phyloP scores from a whole-genome alignment of 2,888 invertebrate genomes.

The Dryobotodes eremita region DNA sequence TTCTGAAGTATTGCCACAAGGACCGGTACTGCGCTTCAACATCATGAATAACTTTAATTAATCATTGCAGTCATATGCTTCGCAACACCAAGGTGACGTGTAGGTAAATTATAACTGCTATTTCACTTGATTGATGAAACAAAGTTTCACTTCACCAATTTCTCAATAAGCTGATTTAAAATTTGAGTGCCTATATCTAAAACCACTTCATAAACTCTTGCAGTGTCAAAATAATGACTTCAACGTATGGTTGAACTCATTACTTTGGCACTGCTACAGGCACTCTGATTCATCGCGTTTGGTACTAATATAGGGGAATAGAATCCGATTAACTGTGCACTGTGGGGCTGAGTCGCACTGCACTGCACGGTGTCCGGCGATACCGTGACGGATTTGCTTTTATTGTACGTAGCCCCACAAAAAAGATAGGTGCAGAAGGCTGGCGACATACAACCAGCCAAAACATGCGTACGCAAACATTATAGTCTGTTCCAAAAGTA shows the following conservation, averaged over 20 bases:
- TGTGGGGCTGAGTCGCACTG: slow-evolving; percentile 55
- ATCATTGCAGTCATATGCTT: background rate
- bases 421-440: background rate
- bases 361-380: slow-evolving; percentile 54
- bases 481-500: background rate
- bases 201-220: background rate
- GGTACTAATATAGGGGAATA: slow-evolving; percentile 75
- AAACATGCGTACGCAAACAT: background rate
- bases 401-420: slow-evolving; percentile 52
- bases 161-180: background rate
- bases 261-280: background rate
- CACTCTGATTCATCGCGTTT: slow-evolving; percentile 65
- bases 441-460: background rate
- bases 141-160: background rate
- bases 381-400: slow-evolving; percentile 64
- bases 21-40: background rate
- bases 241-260: slow-evolving; percentile 5
- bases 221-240: slow-evolving; percentile 43
- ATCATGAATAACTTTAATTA: background rate
- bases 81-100: background rate
- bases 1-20: background rate
- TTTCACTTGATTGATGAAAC: background rate
- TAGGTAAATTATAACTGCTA: background rate
- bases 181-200: background rate
- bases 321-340: slow-evolving; percentile 77